Evolutionary conservation across 2,113 vertebrate species (phyloP), one percentile per base, ranked within the genome.

Genomic region (Malurus melanocephalus): DNA sequence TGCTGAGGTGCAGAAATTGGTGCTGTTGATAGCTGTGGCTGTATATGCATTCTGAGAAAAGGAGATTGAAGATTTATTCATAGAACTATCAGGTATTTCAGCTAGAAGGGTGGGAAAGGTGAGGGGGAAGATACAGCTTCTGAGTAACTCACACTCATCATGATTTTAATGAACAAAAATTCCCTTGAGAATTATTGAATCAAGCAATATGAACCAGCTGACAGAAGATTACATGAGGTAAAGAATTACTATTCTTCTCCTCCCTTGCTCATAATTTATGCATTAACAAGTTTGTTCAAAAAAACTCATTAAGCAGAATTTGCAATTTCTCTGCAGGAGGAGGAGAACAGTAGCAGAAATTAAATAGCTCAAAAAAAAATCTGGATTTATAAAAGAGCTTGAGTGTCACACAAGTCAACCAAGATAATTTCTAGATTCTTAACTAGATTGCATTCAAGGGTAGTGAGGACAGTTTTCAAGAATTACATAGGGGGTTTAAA

Each of bases 21-120:
- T 99, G 96, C 98, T 99, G 97, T 99, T 99, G 98, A 99, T 99
- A 95, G 99, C 99, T 71, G 99, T 99, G 88, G 99, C 99, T 96
- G 99, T 99, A 85, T 99, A 99, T 11, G 99, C 99, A 51, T 99
- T 99, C 99, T 99, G 93, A 77, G 80, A 46, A 95, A 95, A 83
- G 52, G 6, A 92, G 67, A 94, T 81, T 52, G 33, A 67, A 90
- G 40, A 78, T 33, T 83, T 52, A 80, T 27, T 85, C 38, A 80
- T 11, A 49, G 45, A 59, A 83, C 7, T 7, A 78, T 60, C 38
- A 67, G 48, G 19, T 49, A 40, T 35, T 78, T 64, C 73, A 77
- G 57, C 66, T 1, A 33, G 2, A 23, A 17, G 8, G 13, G 3
- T 6, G 7, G 35, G 17, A 13, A 46, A 92, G 51, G 38, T 65